Percentiles rank a stretch among this genome's conserved stretches.
Conservation (phyloP, 92 coral and sea anemone genomes). For the Bergia puertoricense region DNA sequence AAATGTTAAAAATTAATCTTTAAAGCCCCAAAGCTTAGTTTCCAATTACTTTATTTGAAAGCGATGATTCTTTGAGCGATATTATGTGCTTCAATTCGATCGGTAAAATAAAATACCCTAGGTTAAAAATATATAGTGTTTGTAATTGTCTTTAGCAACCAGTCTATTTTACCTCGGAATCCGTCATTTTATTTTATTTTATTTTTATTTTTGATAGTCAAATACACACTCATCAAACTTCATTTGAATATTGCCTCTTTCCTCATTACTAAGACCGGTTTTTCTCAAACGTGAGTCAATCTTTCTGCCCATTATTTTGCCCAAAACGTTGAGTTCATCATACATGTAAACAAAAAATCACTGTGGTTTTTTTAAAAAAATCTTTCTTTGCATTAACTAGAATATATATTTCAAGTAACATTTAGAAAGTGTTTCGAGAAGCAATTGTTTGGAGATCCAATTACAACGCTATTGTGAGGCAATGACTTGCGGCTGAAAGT, state of each 20-base stretch:
- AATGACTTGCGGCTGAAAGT: no score
- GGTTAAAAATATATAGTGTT: neutral
- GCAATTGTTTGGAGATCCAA: no score
- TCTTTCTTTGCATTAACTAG: neutral
- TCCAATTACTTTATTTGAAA: no score
- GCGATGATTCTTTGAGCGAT: neutral
- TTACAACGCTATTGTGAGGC: no score
- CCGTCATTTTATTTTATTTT: neutral
- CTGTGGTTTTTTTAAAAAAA: no score
- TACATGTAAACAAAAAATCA: neutral
- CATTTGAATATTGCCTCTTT: neutral
- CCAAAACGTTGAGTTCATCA: neutral
- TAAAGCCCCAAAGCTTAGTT: neutral
- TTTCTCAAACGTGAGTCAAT: neutral
- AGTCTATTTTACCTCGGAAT: no score
- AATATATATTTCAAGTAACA: no score
- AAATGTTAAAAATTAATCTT: no score
- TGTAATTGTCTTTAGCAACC: neutral
- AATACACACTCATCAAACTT: neutral
- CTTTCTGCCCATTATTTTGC: neutral
- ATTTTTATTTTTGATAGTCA: neutral
- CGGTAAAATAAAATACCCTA: neutral
- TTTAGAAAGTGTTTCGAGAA: no score
- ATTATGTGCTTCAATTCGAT: neutral
- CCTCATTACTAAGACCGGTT: no score